Base-by-base conservation (phyloP, 1,140 invertebrate species). In the Conus ventricosus region DNA sequence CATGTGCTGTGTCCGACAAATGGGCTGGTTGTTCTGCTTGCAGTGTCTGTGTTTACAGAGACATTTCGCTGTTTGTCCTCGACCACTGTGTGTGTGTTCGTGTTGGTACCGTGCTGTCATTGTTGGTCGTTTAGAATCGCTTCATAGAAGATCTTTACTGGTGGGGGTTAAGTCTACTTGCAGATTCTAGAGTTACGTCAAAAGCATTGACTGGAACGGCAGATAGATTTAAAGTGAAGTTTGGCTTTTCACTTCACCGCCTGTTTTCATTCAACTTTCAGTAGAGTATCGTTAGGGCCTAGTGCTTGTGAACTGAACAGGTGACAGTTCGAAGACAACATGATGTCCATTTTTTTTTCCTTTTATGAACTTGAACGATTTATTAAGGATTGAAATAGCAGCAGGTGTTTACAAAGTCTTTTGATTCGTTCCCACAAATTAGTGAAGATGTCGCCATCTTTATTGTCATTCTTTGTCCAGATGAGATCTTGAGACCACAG, bases 381-480 rank as follows among this genome's bases (percentile, higher is more conserved):
- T 8, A 15, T 60, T 11, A 60, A 60, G 57, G 15, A 15, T 60
- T 60, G 57, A 60, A 39, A 71, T 55, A 67, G 86, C 86, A 81
- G 75, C 51, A 57, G 86, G 51, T 87, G 86, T n/a, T 75, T 55
- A 6, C 67, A 11, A 85, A 63, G 60, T 39, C n/a, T 71, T 20
- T 15, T 27, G 27, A 76, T 5, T 13, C 39, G 51, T 63, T 78
- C 85, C 89, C 88, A 91, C 91, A 91, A 91, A 89, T 91, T 90
- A 90, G 91, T 88, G 88, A 85, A 90, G 91, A 39, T 39, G 86
- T 90, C 93, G 93, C 93, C 93, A 94, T 94, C 90, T 94, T 94
- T 92, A 89, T 92, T 93, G 92, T 92, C 93, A 90, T 91, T 92
- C 92, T 93, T 94, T 94, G 94, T 94, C 93, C 92, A 92, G 89